These are phyloP conservation scores for Bursaphelenchus mucronatus DNA, from an alignment of 1,140 invertebrate species.

Conservation along the genomic window DNA sequence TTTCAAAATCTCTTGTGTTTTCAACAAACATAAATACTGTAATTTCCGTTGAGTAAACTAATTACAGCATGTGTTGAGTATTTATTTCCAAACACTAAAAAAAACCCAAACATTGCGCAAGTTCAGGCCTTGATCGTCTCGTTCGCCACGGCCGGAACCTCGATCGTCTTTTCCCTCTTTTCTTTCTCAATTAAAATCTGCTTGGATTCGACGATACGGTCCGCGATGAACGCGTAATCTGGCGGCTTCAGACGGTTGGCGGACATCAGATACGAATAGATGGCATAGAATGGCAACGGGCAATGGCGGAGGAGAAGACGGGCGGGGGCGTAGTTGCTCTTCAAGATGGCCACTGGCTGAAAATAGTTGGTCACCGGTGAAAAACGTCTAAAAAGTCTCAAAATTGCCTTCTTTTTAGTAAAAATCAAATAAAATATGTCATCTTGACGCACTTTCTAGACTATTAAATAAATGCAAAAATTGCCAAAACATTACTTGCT, in stretches of 20 bases:
- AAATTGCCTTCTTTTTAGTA: background rate
- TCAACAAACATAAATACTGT: too few relatives aligned
- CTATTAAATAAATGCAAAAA: conserved; percentile 3
- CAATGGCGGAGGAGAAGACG: background rate
- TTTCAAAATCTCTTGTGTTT: too few relatives aligned
- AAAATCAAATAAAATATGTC: background rate
- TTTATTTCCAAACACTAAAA: too few relatives aligned
- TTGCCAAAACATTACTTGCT: too few relatives aligned
- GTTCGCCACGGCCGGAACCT: too few relatives aligned
- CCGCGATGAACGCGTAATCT: conserved; percentile 26
- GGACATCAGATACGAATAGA: conserved; percentile 24
- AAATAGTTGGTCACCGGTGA: background rate
- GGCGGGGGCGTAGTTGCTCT: background rate
- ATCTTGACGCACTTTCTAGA: conserved; percentile 18
- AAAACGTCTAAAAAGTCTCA: conserved; percentile 8
- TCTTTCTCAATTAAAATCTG: too few relatives aligned
- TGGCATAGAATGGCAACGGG: conserved; percentile 28
- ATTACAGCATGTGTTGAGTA: too few relatives aligned
- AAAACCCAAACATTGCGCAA: too few relatives aligned
- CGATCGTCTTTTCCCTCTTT: too few relatives aligned
- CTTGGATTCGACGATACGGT: conserved; percentile 21
- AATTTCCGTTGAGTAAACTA: too few relatives aligned
- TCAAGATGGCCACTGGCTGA: background rate
- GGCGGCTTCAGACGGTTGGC: conserved; percentile 15
- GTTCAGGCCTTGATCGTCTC: too few relatives aligned